Base-by-base conservation (phyloP, 92 coral and sea anemone species). In the Zoanthus solanderi region DNA sequence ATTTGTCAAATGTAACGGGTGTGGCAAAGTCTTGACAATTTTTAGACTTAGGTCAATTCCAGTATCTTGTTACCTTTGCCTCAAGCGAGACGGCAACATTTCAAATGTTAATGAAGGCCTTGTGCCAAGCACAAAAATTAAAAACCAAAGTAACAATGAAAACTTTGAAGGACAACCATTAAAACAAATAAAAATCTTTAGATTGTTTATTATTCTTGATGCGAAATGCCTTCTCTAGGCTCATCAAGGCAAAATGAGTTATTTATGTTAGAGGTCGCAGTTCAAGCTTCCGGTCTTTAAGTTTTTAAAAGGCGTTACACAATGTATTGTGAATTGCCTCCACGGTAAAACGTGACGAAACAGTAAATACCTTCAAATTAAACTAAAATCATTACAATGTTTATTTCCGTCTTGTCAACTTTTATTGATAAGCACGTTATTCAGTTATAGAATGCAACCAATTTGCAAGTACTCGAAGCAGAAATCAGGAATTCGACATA, bases 1-100 rank as follows among this genome's bases (percentile, higher is more conserved):
- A 63, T 63, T 63, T 63, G 69, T 63, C 69, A 63, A 63, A 63
- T 63, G 69, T 8, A 63, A 23, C 69, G 69, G 69, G 69, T 63
- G 69, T 63, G 69, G 69, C 69, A n/a, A 4, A 63, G 69, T 63
- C 30, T 63, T 63, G 69, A 63, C 69, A 63, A 63, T 63, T n/a
- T 63, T 63, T 7, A 23, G 69, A 17, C 32, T 63, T 63, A 63
- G 69, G 69, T 63, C 29, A 63, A 63, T 63, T 63, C 28, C 69
- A 2, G n/a, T 63, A 63, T 63, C 69, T 18, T 63, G 69, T 63
- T 63, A 63, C 69, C 0, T 16, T 37, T 28, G n/a, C 29, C 69
- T 63, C 28, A 7, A 63, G 69, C 17, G 69, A 1, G 30, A 17
- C 28, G 69, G 8, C 28, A 7, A 1, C 28, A 7, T 63, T 7